Conservation (phyloP, 2,797 vertebrate genomes). For the Neosilurus hyrtlii region DNA sequence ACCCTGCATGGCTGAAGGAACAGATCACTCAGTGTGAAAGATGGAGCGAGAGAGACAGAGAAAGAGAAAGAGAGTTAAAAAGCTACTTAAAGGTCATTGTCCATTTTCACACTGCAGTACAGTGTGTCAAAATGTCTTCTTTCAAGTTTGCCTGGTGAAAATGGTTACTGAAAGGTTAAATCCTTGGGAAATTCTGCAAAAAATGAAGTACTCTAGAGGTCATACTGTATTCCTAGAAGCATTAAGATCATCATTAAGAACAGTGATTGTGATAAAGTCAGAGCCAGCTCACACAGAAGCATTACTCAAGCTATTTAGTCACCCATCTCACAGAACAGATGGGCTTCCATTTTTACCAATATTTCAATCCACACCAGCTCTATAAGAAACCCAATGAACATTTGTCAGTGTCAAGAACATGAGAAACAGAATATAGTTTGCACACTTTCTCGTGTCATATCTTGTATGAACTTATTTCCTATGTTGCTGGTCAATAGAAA, state of each 20-base stretch:
- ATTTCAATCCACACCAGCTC: conserved; percentile 10
- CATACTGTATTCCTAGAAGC: conserved; percentile 15
- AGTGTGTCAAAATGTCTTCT: conserved; percentile 17
- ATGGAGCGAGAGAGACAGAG: not conserved
- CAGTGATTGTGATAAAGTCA: conserved; percentile 4
- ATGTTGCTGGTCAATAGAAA: too few relatives aligned
- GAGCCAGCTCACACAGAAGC: not conserved
- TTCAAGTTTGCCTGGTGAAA: conserved; percentile 10
- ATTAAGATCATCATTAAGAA: not conserved
- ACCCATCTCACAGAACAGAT: conserved; percentile 20
- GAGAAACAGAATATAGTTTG: not conserved
- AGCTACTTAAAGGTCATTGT: conserved; percentile 44
- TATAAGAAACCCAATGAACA: not conserved
- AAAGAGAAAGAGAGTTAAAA: conserved; percentile 31
- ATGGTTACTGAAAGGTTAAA: conserved; percentile 13
- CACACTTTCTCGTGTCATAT: not conserved
- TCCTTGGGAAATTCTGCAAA: not conserved
- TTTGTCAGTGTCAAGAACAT: conserved; percentile 12
- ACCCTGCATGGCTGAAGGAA: conserved; percentile 12
- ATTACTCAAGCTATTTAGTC: not conserved
- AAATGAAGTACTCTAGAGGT: not conserved
- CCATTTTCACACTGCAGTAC: conserved; percentile 18
- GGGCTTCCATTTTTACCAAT: conserved; percentile 12
- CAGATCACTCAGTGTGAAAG: conserved; percentile 7
- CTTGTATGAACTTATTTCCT: not conserved